Evolutionary conservation across 2,888 invertebrate genomes (phyloP).

Genomic region (Limenitis arthemis): DNA sequence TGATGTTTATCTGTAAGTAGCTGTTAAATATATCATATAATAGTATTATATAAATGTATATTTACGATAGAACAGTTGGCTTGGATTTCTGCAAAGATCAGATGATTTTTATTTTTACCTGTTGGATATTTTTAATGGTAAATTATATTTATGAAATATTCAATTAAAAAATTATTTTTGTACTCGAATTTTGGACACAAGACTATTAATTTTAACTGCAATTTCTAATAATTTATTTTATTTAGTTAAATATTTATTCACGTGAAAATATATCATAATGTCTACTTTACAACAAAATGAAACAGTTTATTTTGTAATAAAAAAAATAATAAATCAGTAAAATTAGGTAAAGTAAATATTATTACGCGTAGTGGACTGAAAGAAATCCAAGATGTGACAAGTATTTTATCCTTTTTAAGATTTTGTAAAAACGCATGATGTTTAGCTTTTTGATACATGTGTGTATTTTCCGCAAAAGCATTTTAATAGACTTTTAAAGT

Average conservation of each 20-base stretch:
- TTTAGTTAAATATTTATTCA: too few relatives aligned
- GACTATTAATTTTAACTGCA: too few relatives aligned
- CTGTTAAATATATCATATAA: conserved; percentile 16
- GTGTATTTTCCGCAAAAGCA: conserved; percentile 18
- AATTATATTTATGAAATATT: too few relatives aligned
- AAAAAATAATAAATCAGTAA: too few relatives aligned
- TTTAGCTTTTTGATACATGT: conserved; percentile 29
- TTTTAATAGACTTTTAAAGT: conserved; percentile 7
- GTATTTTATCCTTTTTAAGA: conserved; percentile 12
- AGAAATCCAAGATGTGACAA: conserved; percentile 12
- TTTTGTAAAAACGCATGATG: conserved; percentile 13
- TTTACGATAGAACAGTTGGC: conserved; percentile 7
- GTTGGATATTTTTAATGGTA: too few relatives aligned
- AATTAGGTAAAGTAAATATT: not conserved
- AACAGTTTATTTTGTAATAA: too few relatives aligned
- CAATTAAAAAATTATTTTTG: too few relatives aligned
- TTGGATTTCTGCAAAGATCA: conserved; percentile 10
- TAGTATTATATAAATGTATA: conserved; percentile 16
- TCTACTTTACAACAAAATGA: too few relatives aligned
- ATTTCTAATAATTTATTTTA: too few relatives aligned
- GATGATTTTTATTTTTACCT: not conserved
- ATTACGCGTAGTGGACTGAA: not conserved
- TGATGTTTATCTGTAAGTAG: conserved; percentile 38
- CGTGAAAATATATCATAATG: too few relatives aligned
- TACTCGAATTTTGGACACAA: too few relatives aligned